phyloP scores from a whole-genome alignment of 1,140 invertebrate genomes.

The Lordiphosa stackelbergi region DNA sequence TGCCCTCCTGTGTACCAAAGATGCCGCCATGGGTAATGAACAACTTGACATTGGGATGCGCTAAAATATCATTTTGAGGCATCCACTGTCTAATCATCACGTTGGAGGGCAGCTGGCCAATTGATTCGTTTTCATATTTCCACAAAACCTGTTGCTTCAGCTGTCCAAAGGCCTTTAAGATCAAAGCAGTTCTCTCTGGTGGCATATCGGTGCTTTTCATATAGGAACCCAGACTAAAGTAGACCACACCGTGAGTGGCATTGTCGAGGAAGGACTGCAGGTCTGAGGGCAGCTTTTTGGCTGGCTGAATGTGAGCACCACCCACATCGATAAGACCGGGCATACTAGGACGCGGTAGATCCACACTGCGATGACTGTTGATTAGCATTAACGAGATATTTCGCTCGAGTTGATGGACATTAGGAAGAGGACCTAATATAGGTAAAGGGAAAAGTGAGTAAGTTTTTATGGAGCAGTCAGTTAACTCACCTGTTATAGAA shows the following conservation, averaged over 20 bases:
- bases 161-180: conserved; percentile 79
- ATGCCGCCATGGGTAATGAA: conserved; percentile 84
- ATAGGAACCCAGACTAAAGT: conserved; percentile 81
- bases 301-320: conserved; percentile 78
- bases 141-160: conserved; percentile 82
- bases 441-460: not conserved
- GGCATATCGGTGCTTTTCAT: conserved; percentile 79
- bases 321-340: conserved; percentile 79
- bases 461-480: too few relatives aligned
- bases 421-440: conserved; percentile 56
- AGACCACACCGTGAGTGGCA: conserved; percentile 79
- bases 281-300: conserved; percentile 75
- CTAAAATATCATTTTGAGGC: conserved; percentile 81
- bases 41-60: conserved; percentile 79
- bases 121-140: conserved; percentile 80
- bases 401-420: conserved; percentile 78
- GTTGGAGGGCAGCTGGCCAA: conserved; percentile 78
- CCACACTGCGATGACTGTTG: conserved; percentile 78
- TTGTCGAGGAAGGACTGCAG: conserved; percentile 78
- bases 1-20: conserved; percentile 83
- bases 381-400: conserved; percentile 80
- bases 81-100: conserved; percentile 82
- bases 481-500: conserved; percentile 41
- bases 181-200: conserved; percentile 54
- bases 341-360: conserved; percentile 77